Conservation (phyloP, 2,113 vertebrate species). For the Penelope pileata region DNA sequence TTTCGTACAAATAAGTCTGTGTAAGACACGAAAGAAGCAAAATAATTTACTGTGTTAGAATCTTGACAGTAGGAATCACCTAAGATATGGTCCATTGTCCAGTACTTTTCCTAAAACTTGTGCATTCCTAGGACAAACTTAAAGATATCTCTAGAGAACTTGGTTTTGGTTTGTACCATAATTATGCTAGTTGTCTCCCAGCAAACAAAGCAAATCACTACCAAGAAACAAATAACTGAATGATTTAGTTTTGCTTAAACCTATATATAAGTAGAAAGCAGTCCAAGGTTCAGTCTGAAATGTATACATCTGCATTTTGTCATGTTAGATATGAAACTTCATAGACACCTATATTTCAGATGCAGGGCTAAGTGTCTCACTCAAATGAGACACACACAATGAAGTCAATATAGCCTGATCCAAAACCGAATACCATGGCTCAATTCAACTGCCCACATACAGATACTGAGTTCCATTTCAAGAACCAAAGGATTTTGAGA, state of each 20-base stretch:
- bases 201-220: not conserved
- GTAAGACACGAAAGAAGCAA: not conserved
- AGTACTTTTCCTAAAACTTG: not conserved
- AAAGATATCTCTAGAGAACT: not conserved
- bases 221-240: not conserved
- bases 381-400: not conserved
- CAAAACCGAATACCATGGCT: not conserved
- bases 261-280: not conserved
- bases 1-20: not conserved
- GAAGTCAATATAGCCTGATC: not conserved
- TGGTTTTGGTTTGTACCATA: not conserved
- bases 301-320: not conserved
- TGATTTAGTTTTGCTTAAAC: not conserved
- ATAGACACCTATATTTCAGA: not conserved
- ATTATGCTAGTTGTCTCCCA: not conserved
- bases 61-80: not conserved
- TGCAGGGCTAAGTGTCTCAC: not conserved
- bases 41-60: not conserved
- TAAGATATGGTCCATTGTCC: not conserved
- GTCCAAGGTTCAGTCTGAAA: not conserved
- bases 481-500: not conserved
- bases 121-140: not conserved
- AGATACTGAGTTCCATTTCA: not conserved
- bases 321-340: not conserved
- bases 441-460: not conserved